Evolutionary conservation across 2,113 vertebrate species (phyloP), one percentile per base, ranked within the genome.

Genomic region (Coregonus clupeaformis): DNA sequence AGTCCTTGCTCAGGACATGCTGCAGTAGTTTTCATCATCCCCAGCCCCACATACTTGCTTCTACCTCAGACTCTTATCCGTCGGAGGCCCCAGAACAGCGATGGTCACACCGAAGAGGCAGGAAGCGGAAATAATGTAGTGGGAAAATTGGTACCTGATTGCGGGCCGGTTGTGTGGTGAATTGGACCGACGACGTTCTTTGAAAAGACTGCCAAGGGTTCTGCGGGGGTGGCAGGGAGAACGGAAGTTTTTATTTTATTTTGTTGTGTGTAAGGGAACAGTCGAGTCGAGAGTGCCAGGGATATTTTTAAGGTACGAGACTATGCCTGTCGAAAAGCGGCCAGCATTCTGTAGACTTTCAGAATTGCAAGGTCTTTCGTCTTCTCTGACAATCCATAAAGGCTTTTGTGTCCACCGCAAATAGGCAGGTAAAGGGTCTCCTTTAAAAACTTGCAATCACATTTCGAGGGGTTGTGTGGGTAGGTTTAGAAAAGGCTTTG

Each of bases 111-210:
- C 29, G 9, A 1, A 5, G 71, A 3, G 52, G 68, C 74, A 80
- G 82, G 80, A 87, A 89, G 73, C 66, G 70, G 71, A 74, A 74
- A 82, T 82, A 80, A 87, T 82, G 60, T 69, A 84, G 80, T 68
- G 74, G 68, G 80, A 45, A 73, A 76, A 89, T 81, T 85, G 82
- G 49, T 16, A 62, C 82, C 85, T 88, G 83, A 89, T 89, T 86
- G 82, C 47, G 45, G 77, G 25, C 32, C 32, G 77, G 84, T 76
- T 22, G 2, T 70, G 74, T 18, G 45, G 3, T 49, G 77, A 90
- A 86, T 84, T 74, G 80, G 73, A 74, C 73, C 45, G 81, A 72
- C 49, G 22, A 81, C 85, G 70, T 84, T 84, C 64, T 73, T 52
- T 82, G 68, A 87, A 82, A 83, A 79, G 75, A 81, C 52, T 6